phyloP scores from a whole-genome alignment of 2,113 vertebrate species.

The Thamnaconus septentrionalis region DNA sequence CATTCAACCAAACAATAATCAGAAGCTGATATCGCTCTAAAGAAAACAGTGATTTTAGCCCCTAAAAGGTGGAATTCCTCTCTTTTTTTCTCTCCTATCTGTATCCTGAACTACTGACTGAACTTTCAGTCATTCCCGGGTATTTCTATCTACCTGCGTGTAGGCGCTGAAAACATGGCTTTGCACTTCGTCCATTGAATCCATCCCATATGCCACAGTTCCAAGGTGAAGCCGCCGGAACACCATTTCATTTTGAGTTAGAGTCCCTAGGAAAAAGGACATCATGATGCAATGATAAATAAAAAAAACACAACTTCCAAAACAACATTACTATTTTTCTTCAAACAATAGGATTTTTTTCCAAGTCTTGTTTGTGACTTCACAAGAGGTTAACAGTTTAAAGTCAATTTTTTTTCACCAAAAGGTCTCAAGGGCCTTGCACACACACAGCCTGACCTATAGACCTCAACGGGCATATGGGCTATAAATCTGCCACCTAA shows the following conservation, averaged over 20 bases:
- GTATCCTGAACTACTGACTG: background rate
- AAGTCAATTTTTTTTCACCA: no score
- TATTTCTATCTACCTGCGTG: conserved; percentile 82
- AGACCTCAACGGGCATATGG: conserved; percentile 60
- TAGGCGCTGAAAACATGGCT: conserved; percentile 97
- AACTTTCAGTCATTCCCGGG: background rate
- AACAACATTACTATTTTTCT: background rate
- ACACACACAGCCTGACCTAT: conserved; percentile 60
- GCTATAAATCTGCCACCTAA: conserved; percentile 66
- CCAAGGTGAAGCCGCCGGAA: conserved; percentile 95
- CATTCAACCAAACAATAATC: conserved; percentile 84
- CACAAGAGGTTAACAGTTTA: no score
- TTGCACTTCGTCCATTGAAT: conserved; percentile 98
- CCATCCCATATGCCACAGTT: conserved; percentile 92
- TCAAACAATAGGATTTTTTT: background rate
- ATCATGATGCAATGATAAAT: background rate
- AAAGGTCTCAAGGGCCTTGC: conserved; percentile 44
- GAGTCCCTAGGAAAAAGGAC: conserved; percentile 81
- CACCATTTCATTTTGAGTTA: conserved; percentile 98
- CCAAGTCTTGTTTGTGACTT: background rate
- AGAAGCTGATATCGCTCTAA: conserved; percentile 61
- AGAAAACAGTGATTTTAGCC: conserved; percentile 37
- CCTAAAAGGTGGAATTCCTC: conserved; percentile 6
- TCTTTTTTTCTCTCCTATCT: conserved; percentile 7
- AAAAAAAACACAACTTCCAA: background rate